Evolutionary conservation across 2,888 invertebrate genomes (phyloP).

Genomic region (Limnephilus lunatus): DNA sequence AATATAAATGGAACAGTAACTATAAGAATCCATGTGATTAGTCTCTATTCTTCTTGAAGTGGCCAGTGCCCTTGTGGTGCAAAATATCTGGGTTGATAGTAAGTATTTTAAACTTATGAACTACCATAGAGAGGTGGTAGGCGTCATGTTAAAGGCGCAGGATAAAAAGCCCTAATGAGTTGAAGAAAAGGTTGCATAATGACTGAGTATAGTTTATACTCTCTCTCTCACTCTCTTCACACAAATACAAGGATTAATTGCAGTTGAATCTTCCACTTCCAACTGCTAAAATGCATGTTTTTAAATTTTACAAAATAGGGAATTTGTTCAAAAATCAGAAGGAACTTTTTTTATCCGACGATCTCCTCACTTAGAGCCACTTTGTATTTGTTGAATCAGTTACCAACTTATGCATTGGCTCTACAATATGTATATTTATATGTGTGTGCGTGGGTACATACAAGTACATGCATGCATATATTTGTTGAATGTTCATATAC

Average conservation of each 20-base stretch:
- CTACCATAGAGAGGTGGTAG: not conserved
- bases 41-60: not conserved
- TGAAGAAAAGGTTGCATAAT: not conserved
- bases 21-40: not conserved
- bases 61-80: not conserved
- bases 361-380: too few relatives aligned
- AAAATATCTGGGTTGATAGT: not conserved
- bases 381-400: too few relatives aligned
- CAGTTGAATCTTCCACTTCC: not conserved
- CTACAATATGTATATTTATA: too few relatives aligned
- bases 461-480: too few relatives aligned
- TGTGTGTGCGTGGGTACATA: too few relatives aligned
- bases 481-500: too few relatives aligned
- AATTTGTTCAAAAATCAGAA: too few relatives aligned
- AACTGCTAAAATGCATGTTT: not conserved
- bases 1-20: not conserved
- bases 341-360: too few relatives aligned
- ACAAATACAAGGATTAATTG: not conserved
- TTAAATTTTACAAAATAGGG: not conserved
- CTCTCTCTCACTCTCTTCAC: not conserved
- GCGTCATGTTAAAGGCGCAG: not conserved
- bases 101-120: slow-evolving; percentile 2
- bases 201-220: too few relatives aligned
- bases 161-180: slow-evolving; percentile 4
- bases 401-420: too few relatives aligned